These are phyloP conservation scores for Yponomeuta evonymella DNA, from an alignment of 2,888 invertebrate genomes.

Conservation along the genomic window DNA sequence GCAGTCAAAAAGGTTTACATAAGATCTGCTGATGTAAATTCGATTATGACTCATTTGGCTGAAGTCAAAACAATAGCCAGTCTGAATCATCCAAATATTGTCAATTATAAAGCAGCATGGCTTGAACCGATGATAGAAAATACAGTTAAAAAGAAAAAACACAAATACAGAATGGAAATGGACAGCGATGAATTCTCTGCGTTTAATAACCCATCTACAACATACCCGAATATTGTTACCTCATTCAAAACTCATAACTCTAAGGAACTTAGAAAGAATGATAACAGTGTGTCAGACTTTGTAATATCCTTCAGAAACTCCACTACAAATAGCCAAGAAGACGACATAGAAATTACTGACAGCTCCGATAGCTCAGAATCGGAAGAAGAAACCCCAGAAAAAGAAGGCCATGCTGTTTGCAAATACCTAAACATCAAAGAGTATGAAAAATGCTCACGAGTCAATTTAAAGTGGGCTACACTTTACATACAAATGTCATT, in stretches of 20 bases:
- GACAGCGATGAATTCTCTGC: constrained; percentile 52
- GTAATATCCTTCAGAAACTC: constrained; percentile 61
- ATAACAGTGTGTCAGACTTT: constrained; percentile 58
- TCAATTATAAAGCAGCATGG: constrained; percentile 91
- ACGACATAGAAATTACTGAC: constrained; percentile 39
- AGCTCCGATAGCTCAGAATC: constrained; percentile 45
- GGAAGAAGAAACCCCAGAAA: constrained; percentile 18
- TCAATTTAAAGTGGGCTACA: constrained; percentile 79
- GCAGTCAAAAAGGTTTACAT: constrained; percentile 87
- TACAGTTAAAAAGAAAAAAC: constrained; percentile 46
- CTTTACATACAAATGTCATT: constrained; percentile 90
- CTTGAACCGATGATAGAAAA: constrained; percentile 80
- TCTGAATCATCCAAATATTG: constrained; percentile 86
- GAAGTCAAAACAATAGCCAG: constrained; percentile 89
- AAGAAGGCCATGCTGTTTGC: constrained; percentile 52
- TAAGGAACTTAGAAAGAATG: constrained; percentile 50
- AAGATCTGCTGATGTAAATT: constrained; percentile 78
- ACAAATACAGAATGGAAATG: constrained; percentile 49
- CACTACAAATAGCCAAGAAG: constrained; percentile 39
- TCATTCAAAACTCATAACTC: constrained; percentile 70
- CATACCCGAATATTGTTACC: constrained; percentile 56
- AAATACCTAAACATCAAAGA: constrained; percentile 44
- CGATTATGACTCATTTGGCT: constrained; percentile 79
- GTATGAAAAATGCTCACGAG: constrained; percentile 60
- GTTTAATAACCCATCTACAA: constrained; percentile 44